These are phyloP conservation scores for Aulostomus chinensis DNA, from an alignment of 2,797 vertebrate species.

Conservation along the genomic window DNA sequence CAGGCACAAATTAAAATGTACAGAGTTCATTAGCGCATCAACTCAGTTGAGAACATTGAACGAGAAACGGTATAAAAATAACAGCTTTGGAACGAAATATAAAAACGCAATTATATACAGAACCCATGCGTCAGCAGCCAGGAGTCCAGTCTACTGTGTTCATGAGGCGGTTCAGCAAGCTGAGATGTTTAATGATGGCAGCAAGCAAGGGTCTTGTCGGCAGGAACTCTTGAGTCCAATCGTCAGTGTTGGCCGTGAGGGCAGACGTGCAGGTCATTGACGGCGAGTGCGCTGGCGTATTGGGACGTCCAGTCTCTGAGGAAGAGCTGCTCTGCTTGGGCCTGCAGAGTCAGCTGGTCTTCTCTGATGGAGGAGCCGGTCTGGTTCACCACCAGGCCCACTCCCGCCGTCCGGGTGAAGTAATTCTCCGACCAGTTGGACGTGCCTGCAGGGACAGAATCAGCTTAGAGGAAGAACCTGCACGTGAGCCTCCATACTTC, in stretches of 20 bases:
- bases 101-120: slow-evolving; percentile 56
- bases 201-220: neutral
- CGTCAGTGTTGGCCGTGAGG: slow-evolving; percentile 28
- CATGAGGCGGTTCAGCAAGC: slow-evolving; percentile 32
- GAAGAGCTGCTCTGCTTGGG: slow-evolving; percentile 75
- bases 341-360: slow-evolving; percentile 70
- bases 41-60: neutral
- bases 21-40: neutral
- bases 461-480: neutral
- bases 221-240: neutral
- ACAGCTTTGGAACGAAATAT: slow-evolving; percentile 14
- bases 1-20: slow-evolving; percentile 29
- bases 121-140: too few relatives aligned
- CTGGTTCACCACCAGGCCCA: slow-evolving; percentile 82
- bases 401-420: slow-evolving; percentile 79
- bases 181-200: slow-evolving; percentile 30
- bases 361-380: slow-evolving; percentile 50
- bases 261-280: slow-evolving; percentile 47
- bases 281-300: slow-evolving; percentile 46
- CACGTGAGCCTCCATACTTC: too few relatives aligned
- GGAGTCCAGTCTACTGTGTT: neutral
- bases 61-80: slow-evolving; percentile 26
- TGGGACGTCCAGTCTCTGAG: slow-evolving; percentile 76
- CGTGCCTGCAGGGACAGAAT: slow-evolving; percentile 72
- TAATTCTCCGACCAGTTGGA: slow-evolving; percentile 87